Evolutionary conservation across 2,113 vertebrate genomes (phyloP).

Genomic region (Pongo pygmaeus): DNA sequence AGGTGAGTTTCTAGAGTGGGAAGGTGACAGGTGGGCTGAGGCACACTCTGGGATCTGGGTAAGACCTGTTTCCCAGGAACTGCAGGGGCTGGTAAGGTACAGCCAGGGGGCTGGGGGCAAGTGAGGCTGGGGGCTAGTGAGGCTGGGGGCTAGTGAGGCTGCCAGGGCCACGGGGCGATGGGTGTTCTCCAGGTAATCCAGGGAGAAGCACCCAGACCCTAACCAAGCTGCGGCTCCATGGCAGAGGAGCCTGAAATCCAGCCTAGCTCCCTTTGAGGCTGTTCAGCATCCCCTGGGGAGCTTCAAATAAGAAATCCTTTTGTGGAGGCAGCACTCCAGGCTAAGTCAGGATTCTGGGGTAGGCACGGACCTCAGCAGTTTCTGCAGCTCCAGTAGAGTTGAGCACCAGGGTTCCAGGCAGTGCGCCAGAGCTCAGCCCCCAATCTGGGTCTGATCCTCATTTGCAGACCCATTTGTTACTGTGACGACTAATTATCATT

Average conservation of each 20-base stretch:
- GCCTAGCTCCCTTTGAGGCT: not conserved
- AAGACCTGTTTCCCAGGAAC: not conserved
- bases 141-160: not conserved
- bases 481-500: not conserved
- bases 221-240: accelerated
- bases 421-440: not conserved
- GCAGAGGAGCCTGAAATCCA: not conserved
- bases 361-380: not conserved
- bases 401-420: not conserved
- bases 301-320: not conserved
- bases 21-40: not conserved
- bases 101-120: not conserved
- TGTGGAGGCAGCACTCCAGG: no score
- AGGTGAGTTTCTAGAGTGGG: not conserved
- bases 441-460: not conserved
- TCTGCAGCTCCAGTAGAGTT: not conserved
- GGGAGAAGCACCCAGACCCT: not conserved
- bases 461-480: not conserved
- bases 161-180: accelerated
- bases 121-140: not conserved
- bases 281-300: not conserved
- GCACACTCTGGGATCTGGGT: not conserved
- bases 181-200: not conserved
- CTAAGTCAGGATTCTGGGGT: not conserved
- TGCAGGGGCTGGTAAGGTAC: no score